A percentile compares a stretch with the other conserved stretches of the same genome.
phyloP scores from a whole-genome alignment of 2,113 vertebrate genomes.

The Gulo gulo region DNA sequence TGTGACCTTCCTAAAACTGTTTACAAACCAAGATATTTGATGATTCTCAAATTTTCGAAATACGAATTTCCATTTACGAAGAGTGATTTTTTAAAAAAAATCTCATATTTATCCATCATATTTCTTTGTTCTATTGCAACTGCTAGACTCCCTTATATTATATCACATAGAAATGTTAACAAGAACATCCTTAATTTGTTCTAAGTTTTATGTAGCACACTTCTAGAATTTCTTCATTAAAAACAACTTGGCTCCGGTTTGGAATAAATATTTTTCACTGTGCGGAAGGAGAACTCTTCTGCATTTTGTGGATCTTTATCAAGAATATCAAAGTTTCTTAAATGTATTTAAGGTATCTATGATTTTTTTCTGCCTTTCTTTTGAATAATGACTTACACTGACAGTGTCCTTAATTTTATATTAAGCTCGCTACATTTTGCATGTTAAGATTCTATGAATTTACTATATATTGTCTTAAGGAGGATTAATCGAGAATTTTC shows the following conservation, averaged over 20 bases:
- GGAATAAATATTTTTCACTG: background rate
- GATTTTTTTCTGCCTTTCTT: background rate
- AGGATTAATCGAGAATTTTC: background rate
- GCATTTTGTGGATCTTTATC: background rate
- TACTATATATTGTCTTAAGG: background rate
- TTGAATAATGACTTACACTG: background rate
- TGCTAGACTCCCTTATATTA: background rate
- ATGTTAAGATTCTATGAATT: background rate
- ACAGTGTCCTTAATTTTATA: background rate
- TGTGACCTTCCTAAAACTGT: background rate
- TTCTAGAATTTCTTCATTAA: background rate
- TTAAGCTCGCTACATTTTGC: background rate
- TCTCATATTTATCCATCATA: background rate
- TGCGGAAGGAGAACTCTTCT: background rate
- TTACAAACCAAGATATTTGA: background rate
- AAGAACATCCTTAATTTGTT: background rate
- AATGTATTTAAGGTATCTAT: background rate
- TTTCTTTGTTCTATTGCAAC: background rate
- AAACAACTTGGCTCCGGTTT: background rate
- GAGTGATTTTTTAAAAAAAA: background rate
- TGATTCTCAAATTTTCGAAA: background rate
- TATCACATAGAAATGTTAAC: background rate
- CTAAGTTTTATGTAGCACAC: background rate
- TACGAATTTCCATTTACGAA: background rate
- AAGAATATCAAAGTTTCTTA: background rate